These are phyloP conservation scores for Adelphocoris suturalis DNA, from an alignment of 2,888 invertebrate species.

Conservation along the genomic window DNA sequence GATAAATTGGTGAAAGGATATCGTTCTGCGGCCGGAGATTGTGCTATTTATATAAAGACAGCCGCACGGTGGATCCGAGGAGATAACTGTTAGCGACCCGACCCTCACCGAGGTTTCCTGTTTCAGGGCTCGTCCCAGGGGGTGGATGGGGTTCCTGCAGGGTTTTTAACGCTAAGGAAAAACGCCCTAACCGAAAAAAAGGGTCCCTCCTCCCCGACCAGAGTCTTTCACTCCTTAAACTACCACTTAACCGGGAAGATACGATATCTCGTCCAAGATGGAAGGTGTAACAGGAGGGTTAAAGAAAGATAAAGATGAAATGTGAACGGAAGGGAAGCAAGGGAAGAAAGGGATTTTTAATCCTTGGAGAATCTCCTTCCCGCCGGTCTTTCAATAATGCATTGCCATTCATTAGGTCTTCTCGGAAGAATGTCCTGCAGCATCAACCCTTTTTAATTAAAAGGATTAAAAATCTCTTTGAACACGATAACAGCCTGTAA, in stretches of 20 bases:
- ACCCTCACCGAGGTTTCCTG: conserved; percentile 25
- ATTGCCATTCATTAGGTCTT: conserved; percentile 23
- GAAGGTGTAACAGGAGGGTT: conserved; percentile 39
- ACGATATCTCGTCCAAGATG: conserved; percentile 47
- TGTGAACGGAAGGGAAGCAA: conserved; percentile 17
- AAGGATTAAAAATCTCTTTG: too few relatives aligned
- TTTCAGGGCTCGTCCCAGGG: conserved; percentile 7
- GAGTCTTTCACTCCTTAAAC: conserved; percentile 41
- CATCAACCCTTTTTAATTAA: too few relatives aligned
- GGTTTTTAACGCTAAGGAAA: conserved; percentile 44
- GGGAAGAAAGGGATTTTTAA: conserved; percentile 44
- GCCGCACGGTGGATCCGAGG: neutral
- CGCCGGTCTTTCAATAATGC: neutral
- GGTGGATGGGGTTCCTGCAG: neutral
- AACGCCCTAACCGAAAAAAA: conserved; percentile 4
- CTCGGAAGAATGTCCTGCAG: too few relatives aligned
- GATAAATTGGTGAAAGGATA: conserved; percentile 71
- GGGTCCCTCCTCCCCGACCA: neutral
- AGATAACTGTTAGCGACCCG: conserved; percentile 55
- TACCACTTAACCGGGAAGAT: conserved; percentile 58
- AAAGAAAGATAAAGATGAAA: conserved; percentile 43
- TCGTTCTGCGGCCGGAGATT: conserved; percentile 74
- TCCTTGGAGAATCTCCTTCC: conserved; percentile 11
- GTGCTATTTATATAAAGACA: conserved; percentile 74
- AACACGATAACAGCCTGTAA: too few relatives aligned